Evolutionary conservation across 2,888 invertebrate species (phyloP).

Genomic region (Zaprionus obscuricornis): DNA sequence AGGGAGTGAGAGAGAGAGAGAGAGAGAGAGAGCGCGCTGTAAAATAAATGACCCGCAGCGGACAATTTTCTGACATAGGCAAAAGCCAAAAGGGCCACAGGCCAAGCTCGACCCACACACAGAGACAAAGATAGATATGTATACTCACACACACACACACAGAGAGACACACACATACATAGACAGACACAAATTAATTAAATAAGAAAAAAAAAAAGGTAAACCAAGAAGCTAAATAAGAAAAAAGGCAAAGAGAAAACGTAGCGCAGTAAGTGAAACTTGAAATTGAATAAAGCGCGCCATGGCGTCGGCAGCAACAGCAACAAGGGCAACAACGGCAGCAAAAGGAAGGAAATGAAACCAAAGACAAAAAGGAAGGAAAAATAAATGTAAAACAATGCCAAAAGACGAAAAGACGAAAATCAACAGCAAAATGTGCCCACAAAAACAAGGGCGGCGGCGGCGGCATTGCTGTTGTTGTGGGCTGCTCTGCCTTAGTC

Average conservation of each 20-base stretch:
- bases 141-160: slow-evolving; percentile 11
- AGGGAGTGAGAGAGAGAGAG: neutral
- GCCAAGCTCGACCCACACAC: slow-evolving; percentile 16
- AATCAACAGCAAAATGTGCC: slow-evolving; percentile 42
- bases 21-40: slow-evolving; percentile 28
- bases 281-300: slow-evolving; percentile 78
- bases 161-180: slow-evolving; percentile 6
- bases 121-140: slow-evolving; percentile 6
- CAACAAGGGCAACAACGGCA: slow-evolving; percentile 12
- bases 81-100: slow-evolving; percentile 49
- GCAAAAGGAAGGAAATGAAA: slow-evolving; percentile 23
- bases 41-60: slow-evolving; percentile 68
- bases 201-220: slow-evolving; percentile 78
- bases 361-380: slow-evolving; percentile 50
- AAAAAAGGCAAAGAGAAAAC: slow-evolving; percentile 74
- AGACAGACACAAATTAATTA: slow-evolving; percentile 70
- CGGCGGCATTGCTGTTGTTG: neutral
- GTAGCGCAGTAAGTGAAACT: slow-evolving; percentile 69
- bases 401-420: slow-evolving; percentile 29
- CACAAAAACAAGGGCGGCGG: slow-evolving; percentile 16
- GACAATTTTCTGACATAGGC: slow-evolving; percentile 48
- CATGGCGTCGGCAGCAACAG: slow-evolving; percentile 16
- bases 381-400: slow-evolving; percentile 62
- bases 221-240: slow-evolving; percentile 77
- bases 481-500: neutral